Base-by-base conservation (phyloP, 2,113 vertebrate genomes). In the Dascyllus trimaculatus region DNA sequence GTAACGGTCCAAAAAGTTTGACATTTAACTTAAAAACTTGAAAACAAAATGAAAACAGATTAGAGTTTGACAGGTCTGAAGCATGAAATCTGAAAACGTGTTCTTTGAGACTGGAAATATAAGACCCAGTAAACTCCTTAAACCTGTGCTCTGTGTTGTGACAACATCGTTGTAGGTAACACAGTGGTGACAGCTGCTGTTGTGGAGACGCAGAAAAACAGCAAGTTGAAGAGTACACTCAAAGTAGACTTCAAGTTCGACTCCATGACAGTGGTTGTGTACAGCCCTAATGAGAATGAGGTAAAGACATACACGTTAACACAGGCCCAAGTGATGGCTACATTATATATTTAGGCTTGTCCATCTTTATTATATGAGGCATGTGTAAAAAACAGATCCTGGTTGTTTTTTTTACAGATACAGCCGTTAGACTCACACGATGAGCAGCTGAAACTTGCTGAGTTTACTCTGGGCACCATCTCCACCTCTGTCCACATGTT, bases 121-220 rank as follows among this genome's bases (percentile, higher is more conserved):
- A 45, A 57, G 51, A 26, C 15, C 8, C 0, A 74, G 14, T 51
- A 1, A 4, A 11, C 0, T 1, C 21, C 61, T 62, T 15, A 26
- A 59, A 53, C 19, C 15, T 59, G 5, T 81, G 0, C 1, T 79
- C 65, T 79, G 38, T n/a, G 21, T 9, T 48, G 18, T 78, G 54
- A 43, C 38, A 13, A 73, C 26, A 9, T 51, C 32, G 19, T 40
- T 60, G 13, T 62, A 97, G 97, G 95, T 86, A 94, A 94, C 88
- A 97, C 95, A 29, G 93, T 98, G 77, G 96, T 99, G 75, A 99
- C 95, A 0, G 94, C 98, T 78, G 97, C 98, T 79, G 95, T 99
- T 35, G 98, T 99, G 63, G 98, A 99, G 92, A 80, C 94, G 4
- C 95, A 95, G 80, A 94, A 96, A 75, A 90, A 57, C 53, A 49